A percentile compares a stretch with the other conserved stretches of the same genome.
Conservation (phyloP, 2,113 vertebrate species). For the Sceloporus undulatus region DNA sequence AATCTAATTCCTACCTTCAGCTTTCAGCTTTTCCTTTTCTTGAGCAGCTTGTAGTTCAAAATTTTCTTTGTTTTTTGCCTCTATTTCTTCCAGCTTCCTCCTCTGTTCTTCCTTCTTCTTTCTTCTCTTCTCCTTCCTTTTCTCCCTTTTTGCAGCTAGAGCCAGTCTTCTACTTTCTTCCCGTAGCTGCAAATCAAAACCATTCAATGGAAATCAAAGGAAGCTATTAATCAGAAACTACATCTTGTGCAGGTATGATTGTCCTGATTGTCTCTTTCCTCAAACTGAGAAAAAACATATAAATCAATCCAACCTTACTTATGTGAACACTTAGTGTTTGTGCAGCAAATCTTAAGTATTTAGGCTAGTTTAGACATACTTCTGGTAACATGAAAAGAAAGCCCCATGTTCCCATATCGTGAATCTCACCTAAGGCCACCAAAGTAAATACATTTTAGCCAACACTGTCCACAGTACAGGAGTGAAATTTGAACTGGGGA, state of each 20-base stretch:
- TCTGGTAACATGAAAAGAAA: not conserved
- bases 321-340: not conserved
- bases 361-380: not conserved
- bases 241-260: fast-evolving
- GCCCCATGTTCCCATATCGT: not conserved
- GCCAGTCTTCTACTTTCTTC: constrained; percentile 98
- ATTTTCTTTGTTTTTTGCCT: constrained; percentile 96
- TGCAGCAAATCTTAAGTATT: not conserved
- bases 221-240: not conserved
- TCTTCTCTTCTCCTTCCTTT: constrained; percentile 95
- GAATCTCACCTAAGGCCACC: not conserved
- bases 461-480: too few species aligned
- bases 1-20: constrained; percentile 83
- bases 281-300: not conserved
- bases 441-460: too few species aligned
- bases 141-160: constrained; percentile 97
- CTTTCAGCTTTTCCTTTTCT: constrained; percentile 92
- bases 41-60: constrained; percentile 92
- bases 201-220: not conserved
- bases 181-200: constrained; percentile 75
- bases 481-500: not conserved
- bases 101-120: constrained; percentile 95
- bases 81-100: constrained; percentile 91
- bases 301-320: not conserved
- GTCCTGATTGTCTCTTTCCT: not conserved